phyloP scores from a whole-genome alignment of 2,113 vertebrate genomes.

The Rhabdornis inornatus region DNA sequence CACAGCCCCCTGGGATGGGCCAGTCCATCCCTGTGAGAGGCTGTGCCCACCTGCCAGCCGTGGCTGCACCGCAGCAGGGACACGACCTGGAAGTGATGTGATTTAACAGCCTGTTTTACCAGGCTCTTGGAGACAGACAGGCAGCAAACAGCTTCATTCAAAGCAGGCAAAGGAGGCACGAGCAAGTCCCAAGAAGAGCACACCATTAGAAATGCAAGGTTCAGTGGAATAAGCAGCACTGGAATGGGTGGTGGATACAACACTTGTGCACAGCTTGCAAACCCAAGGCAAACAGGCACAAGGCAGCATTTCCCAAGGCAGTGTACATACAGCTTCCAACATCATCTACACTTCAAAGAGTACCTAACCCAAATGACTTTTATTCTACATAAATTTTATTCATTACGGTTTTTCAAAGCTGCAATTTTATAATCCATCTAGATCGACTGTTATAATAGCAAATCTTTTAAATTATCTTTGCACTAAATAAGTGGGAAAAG shows the following conservation, averaged over 20 bases:
- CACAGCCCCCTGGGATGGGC: no score
- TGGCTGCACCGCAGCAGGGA: accelerated
- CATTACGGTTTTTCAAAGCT: neutral
- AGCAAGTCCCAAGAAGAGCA: neutral
- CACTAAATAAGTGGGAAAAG: neutral
- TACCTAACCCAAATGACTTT: neutral
- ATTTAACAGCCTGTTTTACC: neutral
- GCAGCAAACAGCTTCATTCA: neutral
- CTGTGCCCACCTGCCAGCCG: neutral
- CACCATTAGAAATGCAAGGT: neutral
- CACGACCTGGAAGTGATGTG: accelerated
- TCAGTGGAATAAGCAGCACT: neutral
- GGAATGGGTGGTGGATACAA: neutral
- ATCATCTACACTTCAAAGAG: neutral
- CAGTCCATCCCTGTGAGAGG: neutral
- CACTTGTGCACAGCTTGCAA: accelerated
- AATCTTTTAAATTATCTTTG: conserved; percentile 5
- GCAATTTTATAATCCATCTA: neutral
- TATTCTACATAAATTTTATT: neutral
- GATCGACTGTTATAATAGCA: neutral
- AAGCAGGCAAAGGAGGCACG: neutral
- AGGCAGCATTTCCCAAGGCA: neutral
- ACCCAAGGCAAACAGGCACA: neutral
- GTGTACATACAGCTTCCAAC: neutral
- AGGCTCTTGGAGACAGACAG: neutral